These are phyloP conservation scores for Florisuga fusca DNA, from an alignment of 2,797 vertebrate species.

Conservation along the genomic window DNA sequence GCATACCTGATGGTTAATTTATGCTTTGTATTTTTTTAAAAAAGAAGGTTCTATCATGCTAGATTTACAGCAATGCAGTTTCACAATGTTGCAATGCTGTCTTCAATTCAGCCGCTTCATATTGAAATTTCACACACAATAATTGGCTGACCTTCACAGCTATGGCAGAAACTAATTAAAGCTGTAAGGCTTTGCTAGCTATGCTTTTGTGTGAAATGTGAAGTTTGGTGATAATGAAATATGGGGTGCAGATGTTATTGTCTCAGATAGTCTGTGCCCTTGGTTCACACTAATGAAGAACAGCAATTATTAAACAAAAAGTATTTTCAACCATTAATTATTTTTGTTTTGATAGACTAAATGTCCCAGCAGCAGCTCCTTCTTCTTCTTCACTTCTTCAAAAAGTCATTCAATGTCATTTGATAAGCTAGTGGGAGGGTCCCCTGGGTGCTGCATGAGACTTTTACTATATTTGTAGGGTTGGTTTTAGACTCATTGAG, in stretches of 20 bases:
- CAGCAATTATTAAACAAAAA: constrained; percentile 82
- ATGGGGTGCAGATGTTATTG: constrained; percentile 84
- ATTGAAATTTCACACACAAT: constrained; percentile 95
- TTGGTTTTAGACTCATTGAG: constrained; percentile 3
- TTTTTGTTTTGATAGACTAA: constrained; percentile 76
- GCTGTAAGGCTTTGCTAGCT: constrained; percentile 90
- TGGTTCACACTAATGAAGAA: constrained; percentile 83
- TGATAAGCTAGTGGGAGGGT: constrained; percentile 21
- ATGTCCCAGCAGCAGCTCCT: constrained; percentile 59
- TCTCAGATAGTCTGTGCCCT: constrained; percentile 81
- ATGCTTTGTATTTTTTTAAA: constrained; percentile 43
- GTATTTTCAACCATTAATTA: constrained; percentile 78
- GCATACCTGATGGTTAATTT: constrained; percentile 76
- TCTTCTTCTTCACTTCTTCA: constrained; percentile 52
- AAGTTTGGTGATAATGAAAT: constrained; percentile 98
- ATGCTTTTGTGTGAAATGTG: constrained; percentile 91
- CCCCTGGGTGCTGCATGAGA: constrained; percentile 1
- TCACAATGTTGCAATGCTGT: constrained; percentile 76
- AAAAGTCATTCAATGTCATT: constrained; percentile 65
- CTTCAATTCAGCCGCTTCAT: constrained; percentile 83
- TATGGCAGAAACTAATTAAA: constrained; percentile 97
- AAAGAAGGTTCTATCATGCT: constrained; percentile 56
- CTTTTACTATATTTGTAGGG: constrained; percentile 26
- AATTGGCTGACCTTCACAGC: constrained; percentile 99
- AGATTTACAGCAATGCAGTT: constrained; percentile 68